These are phyloP conservation scores for Pachyramphus minor DNA, from an alignment of 2,113 vertebrate genomes.

Conservation along the genomic window DNA sequence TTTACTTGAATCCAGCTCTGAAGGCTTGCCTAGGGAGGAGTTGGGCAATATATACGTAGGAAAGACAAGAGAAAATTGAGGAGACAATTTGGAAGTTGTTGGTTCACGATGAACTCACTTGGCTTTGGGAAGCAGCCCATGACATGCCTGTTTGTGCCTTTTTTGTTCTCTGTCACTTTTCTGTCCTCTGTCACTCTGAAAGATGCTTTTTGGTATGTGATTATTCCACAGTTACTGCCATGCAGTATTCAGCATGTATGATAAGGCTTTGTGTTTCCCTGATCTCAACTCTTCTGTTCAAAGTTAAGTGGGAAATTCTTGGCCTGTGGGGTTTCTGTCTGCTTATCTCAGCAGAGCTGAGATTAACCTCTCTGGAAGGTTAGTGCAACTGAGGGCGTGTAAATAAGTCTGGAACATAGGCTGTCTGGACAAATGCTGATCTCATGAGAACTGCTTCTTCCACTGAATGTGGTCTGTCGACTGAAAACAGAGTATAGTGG, in stretches of 20 bases:
- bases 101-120: not conserved
- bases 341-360: not conserved
- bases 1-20: not conserved
- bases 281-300: not conserved
- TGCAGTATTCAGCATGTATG: not conserved
- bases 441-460: not conserved
- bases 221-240: not conserved
- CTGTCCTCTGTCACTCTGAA: not conserved
- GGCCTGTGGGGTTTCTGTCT: not conserved
- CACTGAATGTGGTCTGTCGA: not conserved
- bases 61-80: not conserved
- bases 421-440: not conserved
- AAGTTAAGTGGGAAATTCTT: slow-evolving; percentile 9
- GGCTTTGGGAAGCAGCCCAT: not conserved
- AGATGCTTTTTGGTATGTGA: not conserved
- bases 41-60: not conserved
- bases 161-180: no score
- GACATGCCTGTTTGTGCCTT: not conserved
- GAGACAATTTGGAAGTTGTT: not conserved
- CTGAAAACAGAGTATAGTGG: not conserved
- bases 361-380: not conserved
- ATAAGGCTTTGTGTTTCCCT: not conserved
- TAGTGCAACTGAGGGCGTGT: not conserved
- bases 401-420: not conserved
- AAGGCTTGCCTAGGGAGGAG: not conserved